These are phyloP conservation scores for Catharus bicknelli DNA, from an alignment of 2,113 vertebrate genomes.

Conservation along the genomic window DNA sequence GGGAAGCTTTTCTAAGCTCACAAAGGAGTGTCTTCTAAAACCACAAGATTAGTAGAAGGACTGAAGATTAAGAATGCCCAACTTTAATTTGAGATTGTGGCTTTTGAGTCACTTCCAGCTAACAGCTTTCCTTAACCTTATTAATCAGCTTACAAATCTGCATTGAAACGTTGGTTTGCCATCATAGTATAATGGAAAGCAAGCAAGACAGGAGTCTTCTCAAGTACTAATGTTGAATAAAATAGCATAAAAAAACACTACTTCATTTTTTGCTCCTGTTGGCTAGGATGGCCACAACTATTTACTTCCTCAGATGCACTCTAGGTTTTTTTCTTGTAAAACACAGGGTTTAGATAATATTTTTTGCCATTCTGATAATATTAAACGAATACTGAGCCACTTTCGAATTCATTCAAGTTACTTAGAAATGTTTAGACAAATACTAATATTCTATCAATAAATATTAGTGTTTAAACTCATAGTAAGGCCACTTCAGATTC, in stretches of 20 bases:
- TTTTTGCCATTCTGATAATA: not conserved
- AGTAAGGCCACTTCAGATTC: not conserved
- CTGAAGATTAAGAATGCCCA: not conserved
- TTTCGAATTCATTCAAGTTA: not conserved
- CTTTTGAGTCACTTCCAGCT: conserved; percentile 33
- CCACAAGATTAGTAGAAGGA: not conserved
- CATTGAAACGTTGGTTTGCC: not conserved
- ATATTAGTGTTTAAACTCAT: not conserved
- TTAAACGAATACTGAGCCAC: not conserved
- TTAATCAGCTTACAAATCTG: not conserved
- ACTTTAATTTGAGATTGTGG: conserved; percentile 2
- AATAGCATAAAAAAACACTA: not conserved
- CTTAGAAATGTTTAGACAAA: not conserved
- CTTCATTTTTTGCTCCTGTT: not conserved
- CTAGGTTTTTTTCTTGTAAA: not conserved
- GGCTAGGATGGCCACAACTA: not conserved
- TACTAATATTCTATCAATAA: not conserved
- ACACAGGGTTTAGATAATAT: not conserved
- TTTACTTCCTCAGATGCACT: not conserved
- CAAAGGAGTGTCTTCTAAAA: not conserved
- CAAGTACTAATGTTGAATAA: not conserved
- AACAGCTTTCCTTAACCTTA: not conserved
- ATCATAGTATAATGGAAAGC: not conserved
- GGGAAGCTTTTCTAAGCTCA: not conserved
- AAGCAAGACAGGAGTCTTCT: not conserved